phyloP scores from a whole-genome alignment of 2,113 vertebrate genomes.

The Mirza zaza region DNA sequence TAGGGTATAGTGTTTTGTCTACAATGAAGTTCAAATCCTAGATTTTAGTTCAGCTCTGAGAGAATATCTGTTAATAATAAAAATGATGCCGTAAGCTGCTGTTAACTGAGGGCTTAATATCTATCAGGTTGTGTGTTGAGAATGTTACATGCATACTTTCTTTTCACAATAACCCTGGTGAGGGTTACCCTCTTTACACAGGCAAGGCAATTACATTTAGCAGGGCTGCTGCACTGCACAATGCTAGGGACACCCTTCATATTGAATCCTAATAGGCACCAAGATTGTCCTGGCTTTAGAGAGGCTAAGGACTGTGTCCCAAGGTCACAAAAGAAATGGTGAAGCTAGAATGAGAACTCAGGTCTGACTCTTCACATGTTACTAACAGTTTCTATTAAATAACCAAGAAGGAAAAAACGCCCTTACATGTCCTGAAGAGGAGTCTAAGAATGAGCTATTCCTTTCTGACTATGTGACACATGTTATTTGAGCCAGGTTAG shows the following conservation, averaged over 20 bases:
- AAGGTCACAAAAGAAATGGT: background rate
- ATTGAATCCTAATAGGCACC: background rate
- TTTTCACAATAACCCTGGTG: background rate
- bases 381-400: background rate
- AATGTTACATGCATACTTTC: background rate
- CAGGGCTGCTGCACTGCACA: background rate
- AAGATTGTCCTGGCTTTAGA: background rate
- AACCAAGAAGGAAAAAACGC: constrained; percentile 5
- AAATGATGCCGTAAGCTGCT: background rate
- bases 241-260: background rate
- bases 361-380: background rate
- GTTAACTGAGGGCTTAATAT: background rate
- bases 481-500: constrained; percentile 53
- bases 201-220: background rate
- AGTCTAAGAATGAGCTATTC: constrained; percentile 23
- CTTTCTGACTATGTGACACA: background rate
- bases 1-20: background rate
- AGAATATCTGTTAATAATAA: constrained; percentile 30
- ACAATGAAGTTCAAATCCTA: background rate
- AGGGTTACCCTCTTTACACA: background rate
- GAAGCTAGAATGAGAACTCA: background rate
- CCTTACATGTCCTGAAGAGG: background rate
- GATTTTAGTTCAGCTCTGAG: background rate
- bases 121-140: background rate
- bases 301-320: background rate